Evolutionary conservation across 2,113 vertebrate genomes (phyloP).

Genomic region (Bos indicus): DNA sequence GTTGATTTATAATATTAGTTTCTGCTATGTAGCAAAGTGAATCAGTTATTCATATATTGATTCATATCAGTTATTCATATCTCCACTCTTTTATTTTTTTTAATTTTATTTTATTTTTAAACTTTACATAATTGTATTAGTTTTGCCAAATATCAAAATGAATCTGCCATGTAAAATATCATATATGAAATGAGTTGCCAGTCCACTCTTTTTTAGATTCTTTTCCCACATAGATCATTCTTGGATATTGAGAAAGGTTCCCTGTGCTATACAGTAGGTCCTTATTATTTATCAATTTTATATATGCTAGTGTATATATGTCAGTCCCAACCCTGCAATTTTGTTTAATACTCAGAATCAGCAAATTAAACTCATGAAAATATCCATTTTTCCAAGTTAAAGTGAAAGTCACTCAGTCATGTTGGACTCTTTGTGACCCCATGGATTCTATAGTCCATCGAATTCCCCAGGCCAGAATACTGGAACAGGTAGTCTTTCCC

Average conservation of each 20-base stretch:
- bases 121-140: too few species aligned
- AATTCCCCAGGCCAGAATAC: background rate
- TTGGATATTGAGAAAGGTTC: background rate
- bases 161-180: too few species aligned
- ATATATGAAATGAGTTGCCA: too few species aligned
- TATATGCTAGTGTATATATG: too few species aligned
- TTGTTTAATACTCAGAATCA: background rate
- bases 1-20: background rate
- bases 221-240: background rate
- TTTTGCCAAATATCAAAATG: too few species aligned
- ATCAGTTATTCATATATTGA: background rate
- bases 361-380: background rate
- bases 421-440: background rate
- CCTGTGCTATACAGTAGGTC: background rate
- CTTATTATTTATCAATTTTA: background rate
- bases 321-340: rapidly evolving
- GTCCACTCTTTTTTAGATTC: background rate
- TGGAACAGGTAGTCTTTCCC: background rate
- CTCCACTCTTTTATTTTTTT: background rate
- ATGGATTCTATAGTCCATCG: background rate
- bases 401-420: background rate
- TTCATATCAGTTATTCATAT: too few species aligned
- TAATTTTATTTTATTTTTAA: too few species aligned
- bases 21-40: background rate
- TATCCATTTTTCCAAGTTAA: background rate